phyloP scores from a whole-genome alignment of 2,797 vertebrate species.

The Coreius guichenoti region DNA sequence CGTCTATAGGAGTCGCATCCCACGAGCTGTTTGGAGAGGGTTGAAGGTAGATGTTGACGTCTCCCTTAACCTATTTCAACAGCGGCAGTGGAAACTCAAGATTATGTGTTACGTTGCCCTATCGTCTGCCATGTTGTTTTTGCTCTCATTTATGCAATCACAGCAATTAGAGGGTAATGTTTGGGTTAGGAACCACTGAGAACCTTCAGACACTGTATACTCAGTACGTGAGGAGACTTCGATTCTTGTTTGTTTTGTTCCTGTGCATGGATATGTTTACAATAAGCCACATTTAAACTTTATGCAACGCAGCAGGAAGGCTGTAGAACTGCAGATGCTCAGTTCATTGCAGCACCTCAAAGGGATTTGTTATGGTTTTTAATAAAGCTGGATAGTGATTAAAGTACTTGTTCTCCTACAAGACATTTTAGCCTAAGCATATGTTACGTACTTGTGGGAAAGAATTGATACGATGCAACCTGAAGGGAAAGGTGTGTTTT shows the following conservation, averaged over 20 bases:
- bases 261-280: slow-evolving; percentile 61
- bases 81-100: background rate
- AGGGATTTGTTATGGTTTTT: slow-evolving; percentile 2
- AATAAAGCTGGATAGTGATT: slow-evolving; percentile 16
- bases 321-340: background rate
- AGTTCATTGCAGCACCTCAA: background rate
- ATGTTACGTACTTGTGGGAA: background rate
- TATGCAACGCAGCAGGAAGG: slow-evolving; percentile 68
- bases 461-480: background rate
- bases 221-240: slow-evolving; percentile 48
- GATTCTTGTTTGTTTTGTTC: slow-evolving; percentile 61
- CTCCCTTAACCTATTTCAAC: background rate
- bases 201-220: slow-evolving; percentile 63
- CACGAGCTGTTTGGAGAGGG: slow-evolving; percentile 11
- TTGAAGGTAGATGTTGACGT: background rate
- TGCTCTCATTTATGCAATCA: slow-evolving; percentile 60
- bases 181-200: slow-evolving; percentile 51
- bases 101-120: slow-evolving; percentile 25
- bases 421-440: slow-evolving; percentile 1
- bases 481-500: slow-evolving; percentile 3
- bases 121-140: slow-evolving; percentile 48
- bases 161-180: slow-evolving; percentile 43
- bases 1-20: background rate
- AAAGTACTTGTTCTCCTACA: background rate
- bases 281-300: slow-evolving; percentile 64